Evolutionary conservation across 2,113 vertebrate genomes (phyloP).

Genomic region (Hippocampus guttulatus): DNA sequence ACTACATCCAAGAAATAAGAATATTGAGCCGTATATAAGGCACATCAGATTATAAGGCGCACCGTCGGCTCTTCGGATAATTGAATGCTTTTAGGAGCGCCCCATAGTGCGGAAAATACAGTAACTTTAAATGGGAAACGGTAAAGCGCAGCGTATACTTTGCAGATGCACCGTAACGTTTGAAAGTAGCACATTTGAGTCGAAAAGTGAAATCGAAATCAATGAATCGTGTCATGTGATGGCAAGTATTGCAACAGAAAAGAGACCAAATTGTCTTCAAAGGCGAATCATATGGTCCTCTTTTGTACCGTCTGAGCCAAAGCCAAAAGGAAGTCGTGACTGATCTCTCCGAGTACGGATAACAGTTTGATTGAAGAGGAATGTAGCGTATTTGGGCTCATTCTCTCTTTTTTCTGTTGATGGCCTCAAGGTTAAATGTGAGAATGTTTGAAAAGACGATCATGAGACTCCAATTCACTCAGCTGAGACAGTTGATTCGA

Average conservation of each 20-base stretch:
- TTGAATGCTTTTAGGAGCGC: too few relatives aligned
- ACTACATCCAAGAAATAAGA: too few relatives aligned
- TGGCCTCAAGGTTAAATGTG: conserved; percentile 21
- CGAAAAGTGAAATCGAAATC: too few relatives aligned
- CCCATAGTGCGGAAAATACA: too few relatives aligned
- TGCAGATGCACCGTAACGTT: too few relatives aligned
- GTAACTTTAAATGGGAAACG: too few relatives aligned
- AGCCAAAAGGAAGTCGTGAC: not conserved
- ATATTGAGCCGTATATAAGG: too few relatives aligned
- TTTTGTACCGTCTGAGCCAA: not conserved
- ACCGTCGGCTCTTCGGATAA: too few relatives aligned
- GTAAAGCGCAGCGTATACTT: too few relatives aligned
- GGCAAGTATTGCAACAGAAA: not conserved
- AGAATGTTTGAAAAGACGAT: conserved; percentile 48
- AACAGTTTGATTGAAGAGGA: not conserved
- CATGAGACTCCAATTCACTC: conserved; percentile 57
- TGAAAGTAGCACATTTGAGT: too few relatives aligned
- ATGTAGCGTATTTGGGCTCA: conserved; percentile 3
- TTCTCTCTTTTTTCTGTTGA: not conserved
- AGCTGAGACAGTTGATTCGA: conserved; percentile 42
- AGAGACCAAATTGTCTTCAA: not conserved
- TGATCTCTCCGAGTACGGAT: not conserved
- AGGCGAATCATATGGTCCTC: not conserved
- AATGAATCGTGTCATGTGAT: not conserved
- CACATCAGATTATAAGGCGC: too few relatives aligned